These are phyloP conservation scores for Ceraclea dissimilis DNA, from an alignment of 2,888 invertebrate species.

Conservation along the genomic window DNA sequence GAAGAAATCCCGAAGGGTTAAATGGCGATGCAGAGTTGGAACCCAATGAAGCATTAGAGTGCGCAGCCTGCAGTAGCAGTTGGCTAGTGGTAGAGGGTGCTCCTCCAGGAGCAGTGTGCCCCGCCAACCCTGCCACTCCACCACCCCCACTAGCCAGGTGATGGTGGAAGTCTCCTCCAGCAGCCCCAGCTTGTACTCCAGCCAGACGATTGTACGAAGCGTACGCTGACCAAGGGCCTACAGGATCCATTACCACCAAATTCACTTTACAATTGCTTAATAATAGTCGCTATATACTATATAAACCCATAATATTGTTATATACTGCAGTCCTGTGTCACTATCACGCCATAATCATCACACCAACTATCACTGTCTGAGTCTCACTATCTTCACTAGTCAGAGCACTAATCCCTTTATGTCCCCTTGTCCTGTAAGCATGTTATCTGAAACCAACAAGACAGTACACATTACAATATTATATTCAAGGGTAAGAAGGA, in stretches of 20 bases:
- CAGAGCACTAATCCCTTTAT: neutral
- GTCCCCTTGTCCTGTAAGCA: slow-evolving; percentile 5
- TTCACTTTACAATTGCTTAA: slow-evolving; percentile 10
- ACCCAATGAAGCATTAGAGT: slow-evolving; percentile 53
- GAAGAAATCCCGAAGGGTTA: slow-evolving; percentile 65
- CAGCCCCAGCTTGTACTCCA: slow-evolving; percentile 60
- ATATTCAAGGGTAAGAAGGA: no score
- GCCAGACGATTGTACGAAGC: slow-evolving; percentile 77
- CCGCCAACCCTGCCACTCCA: slow-evolving; percentile 39
- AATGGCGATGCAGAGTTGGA: slow-evolving; percentile 56
- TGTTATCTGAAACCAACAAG: slow-evolving; percentile 16
- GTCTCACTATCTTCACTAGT: slow-evolving; percentile 10
- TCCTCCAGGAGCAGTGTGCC: slow-evolving; percentile 39
- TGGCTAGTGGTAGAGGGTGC: slow-evolving; percentile 60
- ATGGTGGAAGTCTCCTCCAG: slow-evolving; percentile 61
- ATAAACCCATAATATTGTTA: slow-evolving; percentile 16
- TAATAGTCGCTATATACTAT: slow-evolving; percentile 12
- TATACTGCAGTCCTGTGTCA: slow-evolving; percentile 6
- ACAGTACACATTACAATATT: slow-evolving; percentile 1
- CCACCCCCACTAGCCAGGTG: slow-evolving; percentile 55
- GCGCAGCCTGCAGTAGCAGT: slow-evolving; percentile 58
- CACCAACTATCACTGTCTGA: slow-evolving; percentile 10
- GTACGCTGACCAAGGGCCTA: slow-evolving; percentile 81
- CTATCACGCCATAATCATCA: slow-evolving; percentile 17
- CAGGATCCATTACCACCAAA: slow-evolving; percentile 74